phyloP scores from a whole-genome alignment of 2,797 vertebrate genomes.

The Staurois parvus region DNA sequence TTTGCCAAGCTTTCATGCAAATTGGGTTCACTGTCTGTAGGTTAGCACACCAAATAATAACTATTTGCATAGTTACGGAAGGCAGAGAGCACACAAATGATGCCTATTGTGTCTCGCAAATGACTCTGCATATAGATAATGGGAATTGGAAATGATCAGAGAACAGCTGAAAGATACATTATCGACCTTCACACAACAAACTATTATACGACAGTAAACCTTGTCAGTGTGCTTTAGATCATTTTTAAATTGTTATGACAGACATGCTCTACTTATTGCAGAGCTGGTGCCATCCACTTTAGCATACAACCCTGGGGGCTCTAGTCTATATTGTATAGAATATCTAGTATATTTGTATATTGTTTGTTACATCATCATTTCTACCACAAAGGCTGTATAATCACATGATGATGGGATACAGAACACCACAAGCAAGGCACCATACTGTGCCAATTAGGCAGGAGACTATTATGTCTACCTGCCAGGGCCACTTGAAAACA shows the following conservation, averaged over 20 bases:
- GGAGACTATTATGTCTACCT: neutral
- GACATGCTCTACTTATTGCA: neutral
- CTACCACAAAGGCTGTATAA: neutral
- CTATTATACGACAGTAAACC: neutral
- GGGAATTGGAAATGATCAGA: no score
- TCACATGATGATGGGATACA: neutral
- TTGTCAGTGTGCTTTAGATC: neutral
- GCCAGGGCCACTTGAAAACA: neutral
- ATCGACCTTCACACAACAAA: neutral
- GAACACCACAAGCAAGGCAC: neutral
- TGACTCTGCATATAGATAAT: no score
- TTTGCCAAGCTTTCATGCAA: neutral
- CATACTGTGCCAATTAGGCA: neutral
- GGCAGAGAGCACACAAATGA: slow-evolving; percentile 1
- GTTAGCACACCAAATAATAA: neutral
- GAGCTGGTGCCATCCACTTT: neutral
- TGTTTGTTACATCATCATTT: neutral
- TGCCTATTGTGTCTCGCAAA: neutral
- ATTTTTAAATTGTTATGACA: neutral
- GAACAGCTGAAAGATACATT: neutral
- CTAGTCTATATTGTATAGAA: neutral
- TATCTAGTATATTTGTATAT: neutral
- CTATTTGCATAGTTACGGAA: neutral
- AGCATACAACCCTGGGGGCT: neutral
- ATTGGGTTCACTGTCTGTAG: neutral